Percentiles rank a stretch among this genome's conserved stretches.
Conservation (phyloP, 1,140 invertebrate genomes). For the Caenorhabditis tropicalis region DNA sequence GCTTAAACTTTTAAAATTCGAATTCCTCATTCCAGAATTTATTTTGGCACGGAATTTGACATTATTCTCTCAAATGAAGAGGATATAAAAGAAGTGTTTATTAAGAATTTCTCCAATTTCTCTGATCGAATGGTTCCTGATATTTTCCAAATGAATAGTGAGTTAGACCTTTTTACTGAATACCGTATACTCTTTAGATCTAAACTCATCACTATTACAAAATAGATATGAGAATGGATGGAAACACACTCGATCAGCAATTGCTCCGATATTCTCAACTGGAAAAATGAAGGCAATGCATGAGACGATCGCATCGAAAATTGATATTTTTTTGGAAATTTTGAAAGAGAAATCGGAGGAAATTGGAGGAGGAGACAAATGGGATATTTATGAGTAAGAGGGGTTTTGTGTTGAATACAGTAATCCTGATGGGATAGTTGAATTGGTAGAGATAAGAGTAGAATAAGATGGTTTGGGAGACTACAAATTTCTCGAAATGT, state of each 20-base stretch:
- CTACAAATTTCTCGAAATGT: no score
- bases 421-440: no score
- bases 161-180: not conserved
- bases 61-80: not conserved
- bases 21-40: constrained; percentile 10
- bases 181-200: not conserved
- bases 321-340: constrained; percentile 14
- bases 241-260: constrained; percentile 1
- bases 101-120: constrained; percentile 41
- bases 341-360: constrained; percentile 7
- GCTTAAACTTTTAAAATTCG: no score
- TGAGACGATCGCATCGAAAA: constrained; percentile 29
- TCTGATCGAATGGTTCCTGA: not conserved
- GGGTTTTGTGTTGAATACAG: no score
- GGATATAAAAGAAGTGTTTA: constrained; percentile 19
- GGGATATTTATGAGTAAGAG: constrained; percentile 46
- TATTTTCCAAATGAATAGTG: not conserved
- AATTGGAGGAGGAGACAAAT: not conserved
- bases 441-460: no score
- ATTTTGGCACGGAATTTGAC: not conserved
- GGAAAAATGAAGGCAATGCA: constrained; percentile 48
- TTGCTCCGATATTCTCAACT: constrained; percentile 28
- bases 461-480: no score
- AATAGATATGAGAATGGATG: not conserved
- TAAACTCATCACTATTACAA: not conserved